phyloP scores from a whole-genome alignment of 1,140 invertebrate species.

The Sycophaga agraensis region DNA sequence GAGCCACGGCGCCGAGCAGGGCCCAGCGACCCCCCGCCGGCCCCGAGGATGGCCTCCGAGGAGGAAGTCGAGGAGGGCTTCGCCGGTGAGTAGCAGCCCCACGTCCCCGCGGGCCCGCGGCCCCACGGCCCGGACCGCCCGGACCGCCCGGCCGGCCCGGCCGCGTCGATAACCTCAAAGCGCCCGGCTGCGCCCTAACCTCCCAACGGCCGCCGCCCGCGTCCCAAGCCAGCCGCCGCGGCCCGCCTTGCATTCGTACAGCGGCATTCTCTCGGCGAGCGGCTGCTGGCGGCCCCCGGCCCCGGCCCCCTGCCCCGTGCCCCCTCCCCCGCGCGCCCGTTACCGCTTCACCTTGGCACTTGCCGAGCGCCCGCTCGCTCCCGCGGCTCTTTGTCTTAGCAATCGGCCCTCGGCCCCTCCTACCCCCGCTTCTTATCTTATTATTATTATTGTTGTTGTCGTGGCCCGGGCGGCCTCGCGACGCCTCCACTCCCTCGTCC shows the following conservation, averaged over 20 bases:
- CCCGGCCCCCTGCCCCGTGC: background rate
- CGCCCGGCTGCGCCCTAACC: background rate
- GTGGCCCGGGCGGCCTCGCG: no score
- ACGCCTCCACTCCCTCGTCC: no score
- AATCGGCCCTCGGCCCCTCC: no score
- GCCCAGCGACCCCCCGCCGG: background rate
- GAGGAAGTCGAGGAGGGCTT: constrained; percentile 76
- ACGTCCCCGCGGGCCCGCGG: no score
- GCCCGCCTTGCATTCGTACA: no score
- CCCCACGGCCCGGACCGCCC: background rate
- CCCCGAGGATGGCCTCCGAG: constrained; percentile 69
- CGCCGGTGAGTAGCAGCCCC: constrained; percentile 65
- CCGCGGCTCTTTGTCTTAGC: constrained; percentile 10
- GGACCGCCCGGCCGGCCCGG: background rate
- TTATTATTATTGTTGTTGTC: no score
- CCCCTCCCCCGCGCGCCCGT: background rate
- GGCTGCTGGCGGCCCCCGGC: no score
- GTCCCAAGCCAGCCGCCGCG: no score
- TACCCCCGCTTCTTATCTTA: no score
- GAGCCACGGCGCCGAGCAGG: background rate
- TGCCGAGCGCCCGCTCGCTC: background rate
- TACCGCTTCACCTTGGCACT: constrained; percentile 23
- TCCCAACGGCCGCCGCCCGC: no score
- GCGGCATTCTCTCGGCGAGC: no score
- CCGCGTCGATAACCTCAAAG: constrained; percentile 12